Evolutionary conservation across 2,113 vertebrate species (phyloP), one percentile per base, ranked within the genome.

Genomic region (Laticauda laticaudata): DNA sequence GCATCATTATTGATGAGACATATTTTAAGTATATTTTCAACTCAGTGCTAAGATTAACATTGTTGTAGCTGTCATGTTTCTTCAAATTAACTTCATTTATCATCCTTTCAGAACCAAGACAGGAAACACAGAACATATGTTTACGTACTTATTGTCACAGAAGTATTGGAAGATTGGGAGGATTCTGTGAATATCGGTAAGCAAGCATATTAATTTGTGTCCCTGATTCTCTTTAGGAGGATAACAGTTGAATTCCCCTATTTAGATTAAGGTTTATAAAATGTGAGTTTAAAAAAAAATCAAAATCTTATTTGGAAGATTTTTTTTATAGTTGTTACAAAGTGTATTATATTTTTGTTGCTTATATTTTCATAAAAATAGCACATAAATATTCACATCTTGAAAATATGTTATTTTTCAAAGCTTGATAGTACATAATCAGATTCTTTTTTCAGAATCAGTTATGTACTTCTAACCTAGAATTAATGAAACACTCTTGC

Each of bases 121-220:
- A 98, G 99, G 97, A 99, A 99, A 96, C 99, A 99, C 97, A 98
- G 99, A 97, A 99, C 99, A 0, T 99, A 98, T 21, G 99, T 99
- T 93, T 99, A 99, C 87, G 99, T 99, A 95, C 98, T 99, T 53
- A 98, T 99, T 6, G 99, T 99, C 97, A 99, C 98, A 0, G 99
- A 99, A 96, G 98, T 99, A 94, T 97, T 99, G 97, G 98, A 99
- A 95, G 99, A 99, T 97, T 99, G 99, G 99, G 99, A 99, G 97
- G 99, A 99, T 97, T 99, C 99, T 1, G 98, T 99, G 93, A 99
- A 98, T 97, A 99, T 99, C 92, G 99, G 99, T 99, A 96, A 98
- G 98, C 14, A 1, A 61, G 88, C 57, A 54, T 15, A 21, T 51
- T 92, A 6, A 34, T 14, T 90, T 1, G 12, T 24, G 0, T 24